A percentile compares a stretch with the other conserved stretches of the same genome.
Conservation (phyloP, 2,888 invertebrate genomes). For the Lycophotia porphyrea region DNA sequence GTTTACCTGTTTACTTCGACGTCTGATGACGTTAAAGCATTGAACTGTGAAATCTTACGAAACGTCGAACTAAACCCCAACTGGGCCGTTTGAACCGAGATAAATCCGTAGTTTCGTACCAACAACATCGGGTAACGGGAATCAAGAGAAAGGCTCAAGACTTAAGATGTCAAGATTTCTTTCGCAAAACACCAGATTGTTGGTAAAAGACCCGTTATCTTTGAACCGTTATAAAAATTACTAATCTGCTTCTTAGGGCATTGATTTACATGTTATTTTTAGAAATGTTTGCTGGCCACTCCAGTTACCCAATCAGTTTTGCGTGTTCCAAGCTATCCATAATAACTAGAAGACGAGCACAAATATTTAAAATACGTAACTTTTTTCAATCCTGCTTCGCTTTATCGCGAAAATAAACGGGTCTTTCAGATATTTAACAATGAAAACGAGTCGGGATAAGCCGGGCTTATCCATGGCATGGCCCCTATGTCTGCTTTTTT, state of each 20-base stretch:
- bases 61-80: constrained; percentile 51
- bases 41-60: constrained; percentile 61
- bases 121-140: constrained; percentile 65
- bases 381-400: neutral
- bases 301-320: constrained; percentile 1
- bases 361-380: neutral
- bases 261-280: neutral
- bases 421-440: constrained; percentile 43
- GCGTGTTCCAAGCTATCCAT: neutral
- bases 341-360: neutral
- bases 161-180: constrained; percentile 54
- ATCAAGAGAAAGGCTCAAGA: constrained; percentile 64
- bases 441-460: constrained; percentile 41
- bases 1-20: constrained; percentile 37
- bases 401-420: constrained; percentile 22
- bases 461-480: constrained; percentile 11
- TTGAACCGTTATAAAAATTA: constrained; percentile 58
- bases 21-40: constrained; percentile 36
- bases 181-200: constrained; percentile 55
- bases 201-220: constrained; percentile 59
- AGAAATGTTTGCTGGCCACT: constrained; percentile 3
- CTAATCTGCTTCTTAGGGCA: constrained; percentile 29
- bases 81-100: constrained; percentile 58
- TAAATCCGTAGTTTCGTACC: constrained; percentile 54
- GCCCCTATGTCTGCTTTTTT: constrained; percentile 17